Evolutionary conservation across 2,888 invertebrate genomes (phyloP).

Genomic region (Rhagophthalmus giganteus): DNA sequence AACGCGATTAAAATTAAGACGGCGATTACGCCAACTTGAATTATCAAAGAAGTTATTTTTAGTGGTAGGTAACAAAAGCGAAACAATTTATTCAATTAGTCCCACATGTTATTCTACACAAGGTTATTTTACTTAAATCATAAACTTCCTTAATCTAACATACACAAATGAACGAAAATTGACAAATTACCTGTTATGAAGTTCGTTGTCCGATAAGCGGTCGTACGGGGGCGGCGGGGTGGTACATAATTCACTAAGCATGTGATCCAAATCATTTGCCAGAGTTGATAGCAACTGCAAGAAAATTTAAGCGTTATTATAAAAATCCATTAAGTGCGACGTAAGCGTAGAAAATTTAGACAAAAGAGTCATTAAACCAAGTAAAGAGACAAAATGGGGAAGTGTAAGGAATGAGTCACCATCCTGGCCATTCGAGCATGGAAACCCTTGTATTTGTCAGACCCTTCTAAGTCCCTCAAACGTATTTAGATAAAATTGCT

Average conservation of each 20-base stretch:
- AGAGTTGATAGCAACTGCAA: constrained; percentile 79
- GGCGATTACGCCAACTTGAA: too few species aligned
- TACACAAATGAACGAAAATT: constrained; percentile 4
- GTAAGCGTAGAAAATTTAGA: constrained; percentile 18
- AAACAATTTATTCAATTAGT: too few species aligned
- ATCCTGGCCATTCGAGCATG: constrained; percentile 36
- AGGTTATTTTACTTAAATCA: too few species aligned
- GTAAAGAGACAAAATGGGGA: constrained; percentile 33
- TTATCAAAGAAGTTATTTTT: too few species aligned
- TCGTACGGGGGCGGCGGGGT: constrained; percentile 59
- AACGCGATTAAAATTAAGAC: too few species aligned
- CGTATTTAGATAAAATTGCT: constrained; percentile 14
- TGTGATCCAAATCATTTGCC: constrained; percentile 82
- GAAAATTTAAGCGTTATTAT: constrained; percentile 34
- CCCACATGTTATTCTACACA: too few species aligned
- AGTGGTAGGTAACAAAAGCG: too few species aligned
- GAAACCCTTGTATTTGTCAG: constrained; percentile 34
- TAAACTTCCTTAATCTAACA: too few species aligned
- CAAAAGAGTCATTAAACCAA: constrained; percentile 35
- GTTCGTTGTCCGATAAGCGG: constrained; percentile 45
- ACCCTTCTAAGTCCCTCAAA: constrained; percentile 9
- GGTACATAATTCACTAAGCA: constrained; percentile 81
- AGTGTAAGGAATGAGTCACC: constrained; percentile 38
- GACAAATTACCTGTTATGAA: constrained; percentile 40
- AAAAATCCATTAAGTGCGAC: constrained; percentile 11